Conservation (phyloP, 2,888 invertebrate species). For the Napeogenes sylphis region DNA sequence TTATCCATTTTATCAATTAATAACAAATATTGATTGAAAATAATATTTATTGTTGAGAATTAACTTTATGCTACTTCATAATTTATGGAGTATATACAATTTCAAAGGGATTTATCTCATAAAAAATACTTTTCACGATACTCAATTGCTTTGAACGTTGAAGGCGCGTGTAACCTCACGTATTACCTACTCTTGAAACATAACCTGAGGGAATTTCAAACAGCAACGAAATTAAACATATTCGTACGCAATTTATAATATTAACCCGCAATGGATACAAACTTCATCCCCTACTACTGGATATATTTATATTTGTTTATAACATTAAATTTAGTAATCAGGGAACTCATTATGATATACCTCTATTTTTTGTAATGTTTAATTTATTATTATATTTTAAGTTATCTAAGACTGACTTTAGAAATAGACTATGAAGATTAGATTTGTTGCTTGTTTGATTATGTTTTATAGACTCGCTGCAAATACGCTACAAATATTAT, state of each 20-base stretch:
- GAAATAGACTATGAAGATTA: conserved; percentile 7
- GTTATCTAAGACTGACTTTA: conserved; percentile 1
- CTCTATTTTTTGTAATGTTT: too few species aligned
- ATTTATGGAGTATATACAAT: too few species aligned
- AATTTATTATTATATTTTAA: too few species aligned
- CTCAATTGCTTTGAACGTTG: conserved; percentile 6
- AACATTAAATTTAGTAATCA: background rate
- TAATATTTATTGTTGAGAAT: too few species aligned
- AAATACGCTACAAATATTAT: too few species aligned
- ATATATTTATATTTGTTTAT: conserved; percentile 4
- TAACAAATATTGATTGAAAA: too few species aligned
- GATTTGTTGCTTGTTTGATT: background rate
- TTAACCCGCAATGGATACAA: conserved; percentile 39
- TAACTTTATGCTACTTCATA: too few species aligned
- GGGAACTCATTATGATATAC: too few species aligned
- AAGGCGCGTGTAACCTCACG: conserved; percentile 28
- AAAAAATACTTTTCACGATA: background rate
- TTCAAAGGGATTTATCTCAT: too few species aligned
- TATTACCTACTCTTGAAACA: conserved; percentile 35
- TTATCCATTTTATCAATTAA: too few species aligned
- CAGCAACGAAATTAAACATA: conserved; percentile 49
- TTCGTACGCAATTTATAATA: conserved; percentile 46
- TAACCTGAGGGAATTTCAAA: conserved; percentile 42
- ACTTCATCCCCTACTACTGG: conserved; percentile 34
- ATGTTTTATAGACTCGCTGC: background rate